phyloP scores from a whole-genome alignment of 2,888 invertebrate species.

The Cancer borealis region DNA sequence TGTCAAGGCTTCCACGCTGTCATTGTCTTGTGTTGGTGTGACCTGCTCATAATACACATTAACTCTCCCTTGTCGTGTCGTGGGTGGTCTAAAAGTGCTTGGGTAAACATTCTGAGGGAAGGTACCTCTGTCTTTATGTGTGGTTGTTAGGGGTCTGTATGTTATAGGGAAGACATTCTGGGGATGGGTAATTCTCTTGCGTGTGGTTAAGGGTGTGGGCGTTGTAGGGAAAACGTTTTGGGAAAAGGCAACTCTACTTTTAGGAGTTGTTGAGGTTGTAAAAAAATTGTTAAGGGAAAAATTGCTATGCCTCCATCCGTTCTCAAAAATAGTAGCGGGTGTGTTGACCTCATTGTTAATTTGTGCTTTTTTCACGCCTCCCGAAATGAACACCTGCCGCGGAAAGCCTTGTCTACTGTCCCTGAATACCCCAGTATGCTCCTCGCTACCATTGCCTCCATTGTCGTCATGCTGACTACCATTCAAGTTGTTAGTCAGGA shows the following conservation, averaged over 20 bases:
- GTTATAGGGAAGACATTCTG: background rate
- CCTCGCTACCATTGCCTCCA: background rate
- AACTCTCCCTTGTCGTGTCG: background rate
- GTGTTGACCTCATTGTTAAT: background rate
- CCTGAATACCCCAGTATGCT: conserved; percentile 16
- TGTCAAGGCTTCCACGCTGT: conserved; percentile 26
- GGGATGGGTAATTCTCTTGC: background rate
- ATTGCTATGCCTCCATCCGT: conserved; percentile 15
- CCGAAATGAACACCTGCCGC: background rate
- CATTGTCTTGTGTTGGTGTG: background rate
- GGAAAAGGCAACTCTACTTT: background rate
- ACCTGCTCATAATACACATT: background rate
- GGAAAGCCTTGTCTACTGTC: background rate
- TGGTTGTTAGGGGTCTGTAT: background rate
- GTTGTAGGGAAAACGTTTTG: background rate
- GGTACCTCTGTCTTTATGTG: background rate
- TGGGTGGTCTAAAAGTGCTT: background rate
- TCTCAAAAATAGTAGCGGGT: conserved; percentile 37
- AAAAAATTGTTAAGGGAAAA: background rate
- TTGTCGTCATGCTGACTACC: background rate
- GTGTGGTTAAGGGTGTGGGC: background rate
- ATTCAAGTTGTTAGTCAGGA: background rate
- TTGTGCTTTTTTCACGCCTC: background rate
- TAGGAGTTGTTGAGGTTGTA: background rate
- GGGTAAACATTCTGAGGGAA: background rate